A percentile compares a stretch with the other conserved stretches of the same genome.
phyloP scores from a whole-genome alignment of 2,888 invertebrate genomes.

The Protophormia terraenovae region DNA sequence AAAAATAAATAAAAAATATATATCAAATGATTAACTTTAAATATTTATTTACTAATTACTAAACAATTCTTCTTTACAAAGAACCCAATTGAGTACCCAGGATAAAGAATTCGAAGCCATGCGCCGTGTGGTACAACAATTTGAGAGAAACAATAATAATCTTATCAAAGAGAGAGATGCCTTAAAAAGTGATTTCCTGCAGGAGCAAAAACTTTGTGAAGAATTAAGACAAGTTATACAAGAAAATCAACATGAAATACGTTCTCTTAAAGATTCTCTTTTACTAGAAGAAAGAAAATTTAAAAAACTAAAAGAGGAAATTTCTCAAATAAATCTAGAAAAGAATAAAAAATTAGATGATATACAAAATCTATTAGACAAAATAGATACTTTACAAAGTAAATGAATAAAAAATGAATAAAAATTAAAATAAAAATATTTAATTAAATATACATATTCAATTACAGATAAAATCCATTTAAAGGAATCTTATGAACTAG shows the following conservation, averaged over 20 bases:
- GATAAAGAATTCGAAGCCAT: constrained; percentile 79
- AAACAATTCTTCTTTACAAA: constrained; percentile 55
- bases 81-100: constrained; percentile 77
- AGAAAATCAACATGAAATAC: constrained; percentile 78
- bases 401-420: too few relatives aligned
- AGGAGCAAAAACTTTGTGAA: constrained; percentile 72
- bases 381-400: constrained; percentile 78
- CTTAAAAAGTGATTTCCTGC: constrained; percentile 76
- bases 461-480: constrained; percentile 77
- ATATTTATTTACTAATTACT: too few relatives aligned
- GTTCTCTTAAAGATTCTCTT: constrained; percentile 77
- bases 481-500: constrained; percentile 79
- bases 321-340: constrained; percentile 75
- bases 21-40: neutral
- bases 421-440: neutral
- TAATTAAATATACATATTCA: neutral
- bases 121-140: constrained; percentile 77
- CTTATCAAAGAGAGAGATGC: constrained; percentile 79
- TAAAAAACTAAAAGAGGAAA: constrained; percentile 76
- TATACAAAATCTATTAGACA: constrained; percentile 77
- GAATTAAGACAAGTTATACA: constrained; percentile 73
- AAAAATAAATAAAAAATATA: neutral
- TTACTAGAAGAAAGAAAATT: constrained; percentile 73
- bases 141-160: constrained; percentile 77
- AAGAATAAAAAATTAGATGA: constrained; percentile 78